Conservation (phyloP, 2,888 invertebrate species). For the Thecophora atra region DNA sequence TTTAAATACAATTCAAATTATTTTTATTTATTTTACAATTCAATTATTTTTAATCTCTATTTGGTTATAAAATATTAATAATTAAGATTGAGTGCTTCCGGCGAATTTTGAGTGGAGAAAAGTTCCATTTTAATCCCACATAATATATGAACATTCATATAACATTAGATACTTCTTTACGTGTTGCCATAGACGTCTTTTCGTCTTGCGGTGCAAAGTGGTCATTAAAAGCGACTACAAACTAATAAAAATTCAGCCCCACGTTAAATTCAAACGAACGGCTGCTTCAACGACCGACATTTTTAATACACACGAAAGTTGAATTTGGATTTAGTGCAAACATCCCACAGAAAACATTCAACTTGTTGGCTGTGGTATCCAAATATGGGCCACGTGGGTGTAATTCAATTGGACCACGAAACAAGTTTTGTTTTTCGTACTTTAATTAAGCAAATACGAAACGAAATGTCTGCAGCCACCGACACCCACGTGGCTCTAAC, state of each 20-base stretch:
- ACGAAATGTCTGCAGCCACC: not conserved
- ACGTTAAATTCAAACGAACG: not conserved
- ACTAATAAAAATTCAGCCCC: not conserved
- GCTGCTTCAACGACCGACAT: not conserved
- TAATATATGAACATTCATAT: too few relatives aligned
- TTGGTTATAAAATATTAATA: too few relatives aligned
- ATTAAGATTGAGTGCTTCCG: too few relatives aligned
- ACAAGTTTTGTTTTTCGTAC: not conserved
- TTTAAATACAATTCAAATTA: too few relatives aligned
- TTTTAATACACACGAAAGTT: not conserved
- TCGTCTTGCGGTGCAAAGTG: too few relatives aligned
- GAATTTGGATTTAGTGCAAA: not conserved
- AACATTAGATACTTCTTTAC: too few relatives aligned
- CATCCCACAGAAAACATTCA: not conserved
- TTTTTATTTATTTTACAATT: too few relatives aligned
- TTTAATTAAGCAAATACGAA: not conserved
- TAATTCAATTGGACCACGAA: not conserved
- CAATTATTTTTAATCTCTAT: too few relatives aligned
- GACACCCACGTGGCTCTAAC: slow-evolving; percentile 6
- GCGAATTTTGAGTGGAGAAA: too few relatives aligned
- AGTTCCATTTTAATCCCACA: too few relatives aligned
- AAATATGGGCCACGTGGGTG: not conserved
- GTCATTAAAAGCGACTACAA: not conserved
- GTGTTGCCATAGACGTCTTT: too few relatives aligned
- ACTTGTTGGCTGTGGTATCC: not conserved